Evolutionary conservation across 2,113 vertebrate species (phyloP), one percentile per base, ranked within the genome.

Genomic region (Cyprinodon tularosa): DNA sequence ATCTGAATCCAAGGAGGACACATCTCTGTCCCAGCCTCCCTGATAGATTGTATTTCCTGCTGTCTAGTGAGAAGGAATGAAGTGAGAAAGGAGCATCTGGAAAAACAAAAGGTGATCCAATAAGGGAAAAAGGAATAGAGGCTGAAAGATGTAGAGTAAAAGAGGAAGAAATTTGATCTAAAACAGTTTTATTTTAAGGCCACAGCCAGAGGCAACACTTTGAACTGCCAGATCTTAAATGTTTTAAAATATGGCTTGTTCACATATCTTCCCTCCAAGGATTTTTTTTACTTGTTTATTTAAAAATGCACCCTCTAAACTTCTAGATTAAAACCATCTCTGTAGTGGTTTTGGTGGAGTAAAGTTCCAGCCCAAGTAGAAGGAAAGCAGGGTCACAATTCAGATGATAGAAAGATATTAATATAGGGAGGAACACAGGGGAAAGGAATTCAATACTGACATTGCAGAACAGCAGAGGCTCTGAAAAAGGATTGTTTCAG

Each of bases 71-170:
- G 15, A 80, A 83, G 81, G 77, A 77, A 88, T 73, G 59, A 77
- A 74, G 83, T 84, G 86, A 84, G 71, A 88, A 90, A 86, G 75
- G 69, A 70, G 39, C 82, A 88, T 90, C 86, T 89, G 91, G 88
- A 87, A 90, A 90, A 90, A 72, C 75, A 68, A 67, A 44, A 84
- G 20, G 62, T 78, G 74, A 78, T 86, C 78, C 80, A 82, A 69
- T 62, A 76, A 70, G 69, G 48, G 36, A 0, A 17, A n/a, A 64
- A 77, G 61, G 68, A 62, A 66, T 69, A 80, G 68, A 53, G 66
- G 66, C 65, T 57, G 77, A 44, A 39, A 66, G 4, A 69, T 22
- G 37, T 3, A 76, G 76, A 44, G 53, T 72, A 42, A 80, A 8
- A 73, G 38, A 38, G 40, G 45, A 70, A 77, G 20, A 76, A 74